Conservation (phyloP, 2,113 vertebrate genomes). For the Entelurus aequoreus region DNA sequence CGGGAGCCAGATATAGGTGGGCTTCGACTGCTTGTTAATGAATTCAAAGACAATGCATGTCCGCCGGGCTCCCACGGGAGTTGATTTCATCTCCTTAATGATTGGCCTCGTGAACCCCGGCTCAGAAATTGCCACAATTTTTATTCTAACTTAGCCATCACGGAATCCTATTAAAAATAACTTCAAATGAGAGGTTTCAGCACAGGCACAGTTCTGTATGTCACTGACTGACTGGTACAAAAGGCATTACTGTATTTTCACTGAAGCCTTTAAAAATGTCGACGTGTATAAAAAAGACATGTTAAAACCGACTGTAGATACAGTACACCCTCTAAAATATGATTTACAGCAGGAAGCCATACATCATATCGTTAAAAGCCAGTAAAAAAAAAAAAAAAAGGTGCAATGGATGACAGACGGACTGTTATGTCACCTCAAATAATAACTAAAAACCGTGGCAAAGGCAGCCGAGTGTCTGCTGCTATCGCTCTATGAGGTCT, state of each 20-base stretch:
- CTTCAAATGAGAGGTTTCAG: conserved; percentile 35
- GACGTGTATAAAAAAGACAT: neutral
- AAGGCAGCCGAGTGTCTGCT: neutral
- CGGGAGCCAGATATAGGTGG: conserved; percentile 49
- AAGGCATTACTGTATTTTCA: neutral
- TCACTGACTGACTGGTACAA: neutral
- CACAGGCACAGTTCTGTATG: conserved; percentile 1
- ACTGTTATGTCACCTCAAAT: neutral
- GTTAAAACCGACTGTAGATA: neutral
- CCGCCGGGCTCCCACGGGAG: conserved; percentile 42
- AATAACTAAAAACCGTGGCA: neutral
- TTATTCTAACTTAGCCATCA: conserved; percentile 57
- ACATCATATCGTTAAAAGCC: neutral
- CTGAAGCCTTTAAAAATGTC: neutral
- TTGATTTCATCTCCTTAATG: conserved; percentile 64
- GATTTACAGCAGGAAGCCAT: conserved; percentile 1
- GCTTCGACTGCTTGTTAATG: conserved; percentile 66
- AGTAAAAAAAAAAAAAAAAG: neutral
- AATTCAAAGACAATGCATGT: conserved; percentile 66
- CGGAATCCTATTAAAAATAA: conserved; percentile 60
- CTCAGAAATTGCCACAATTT: conserved; percentile 36
- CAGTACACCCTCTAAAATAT: neutral
- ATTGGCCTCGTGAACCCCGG: conserved; percentile 46
- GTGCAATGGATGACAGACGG: neutral
- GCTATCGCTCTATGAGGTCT: neutral